Conservation (phyloP, 2,888 invertebrate genomes). For the Pherbina coryleti region DNA sequence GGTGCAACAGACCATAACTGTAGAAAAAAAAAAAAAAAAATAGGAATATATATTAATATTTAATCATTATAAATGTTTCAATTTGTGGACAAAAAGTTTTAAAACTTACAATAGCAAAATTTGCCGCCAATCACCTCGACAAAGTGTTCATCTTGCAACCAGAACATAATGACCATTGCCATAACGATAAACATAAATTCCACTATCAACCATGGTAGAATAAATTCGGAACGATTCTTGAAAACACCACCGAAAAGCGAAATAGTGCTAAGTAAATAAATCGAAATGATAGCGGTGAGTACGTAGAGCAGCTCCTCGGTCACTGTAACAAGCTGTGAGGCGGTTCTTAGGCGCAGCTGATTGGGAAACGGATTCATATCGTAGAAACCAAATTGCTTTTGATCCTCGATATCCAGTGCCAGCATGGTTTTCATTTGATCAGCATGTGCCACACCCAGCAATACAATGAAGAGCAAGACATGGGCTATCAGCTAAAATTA, state of each 20-base stretch:
- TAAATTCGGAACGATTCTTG: slow-evolving; percentile 64
- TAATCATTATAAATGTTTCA: neutral
- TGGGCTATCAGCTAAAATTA: slow-evolving; percentile 65
- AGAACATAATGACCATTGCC: slow-evolving; percentile 56
- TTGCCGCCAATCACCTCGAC: slow-evolving; percentile 62
- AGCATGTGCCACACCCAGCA: slow-evolving; percentile 67
- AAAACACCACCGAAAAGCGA: slow-evolving; percentile 65
- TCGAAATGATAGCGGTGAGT: slow-evolving; percentile 56
- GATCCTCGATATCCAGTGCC: slow-evolving; percentile 67
- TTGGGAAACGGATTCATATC: slow-evolving; percentile 65
- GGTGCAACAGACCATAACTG: slow-evolving; percentile 60
- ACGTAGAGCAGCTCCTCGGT: slow-evolving; percentile 63
- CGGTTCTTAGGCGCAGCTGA: slow-evolving; percentile 62
- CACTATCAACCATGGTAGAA: slow-evolving; percentile 66
- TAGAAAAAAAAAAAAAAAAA: neutral
- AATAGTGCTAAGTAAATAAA: slow-evolving; percentile 65
- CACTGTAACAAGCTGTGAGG: slow-evolving; percentile 63
- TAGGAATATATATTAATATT: neutral
- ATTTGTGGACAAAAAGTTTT: neutral
- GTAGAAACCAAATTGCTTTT: slow-evolving; percentile 67
- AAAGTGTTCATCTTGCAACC: slow-evolving; percentile 61
- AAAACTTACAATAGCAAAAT: slow-evolving; percentile 62
- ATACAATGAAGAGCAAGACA: slow-evolving; percentile 64
- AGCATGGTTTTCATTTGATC: slow-evolving; percentile 68
- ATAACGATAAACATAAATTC: slow-evolving; percentile 63